phyloP scores from a whole-genome alignment of 2,888 invertebrate species.

The Thysanoteuthis rhombus region DNA sequence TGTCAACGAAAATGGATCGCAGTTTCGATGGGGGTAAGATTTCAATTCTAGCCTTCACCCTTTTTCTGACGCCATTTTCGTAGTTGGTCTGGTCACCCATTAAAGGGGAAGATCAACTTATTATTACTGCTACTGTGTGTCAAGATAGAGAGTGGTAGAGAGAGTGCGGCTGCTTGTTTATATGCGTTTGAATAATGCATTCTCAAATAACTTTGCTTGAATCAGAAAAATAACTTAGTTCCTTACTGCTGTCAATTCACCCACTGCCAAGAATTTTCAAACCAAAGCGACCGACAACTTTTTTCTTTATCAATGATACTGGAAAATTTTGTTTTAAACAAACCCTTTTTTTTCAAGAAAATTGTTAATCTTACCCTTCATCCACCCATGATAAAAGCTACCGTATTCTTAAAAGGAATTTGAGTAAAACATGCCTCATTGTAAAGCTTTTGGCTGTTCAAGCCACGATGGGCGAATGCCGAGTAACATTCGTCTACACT shows the following conservation, averaged over 20 bases:
- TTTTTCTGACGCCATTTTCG: background rate
- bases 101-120: background rate
- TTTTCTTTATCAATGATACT: no score
- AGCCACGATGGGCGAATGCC: slow-evolving; percentile 26
- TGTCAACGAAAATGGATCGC: no score
- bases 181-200: no score
- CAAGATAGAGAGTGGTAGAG: background rate
- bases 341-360: no score
- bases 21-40: no score
- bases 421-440: background rate
- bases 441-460: slow-evolving; percentile 19
- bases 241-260: no score
- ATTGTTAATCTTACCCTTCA: background rate
- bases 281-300: no score
- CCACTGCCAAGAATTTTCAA: no score
- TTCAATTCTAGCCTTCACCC: no score
- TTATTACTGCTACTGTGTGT: background rate
- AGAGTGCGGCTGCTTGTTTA: no score
- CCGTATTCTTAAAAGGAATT: background rate
- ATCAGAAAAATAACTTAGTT: no score
- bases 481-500: background rate
- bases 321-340: background rate
- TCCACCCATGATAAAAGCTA: background rate
- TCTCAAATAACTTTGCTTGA: no score
- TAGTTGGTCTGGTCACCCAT: background rate